These are phyloP conservation scores for Leucosticte australis DNA, from an alignment of 2,113 vertebrate species.

Conservation along the genomic window DNA sequence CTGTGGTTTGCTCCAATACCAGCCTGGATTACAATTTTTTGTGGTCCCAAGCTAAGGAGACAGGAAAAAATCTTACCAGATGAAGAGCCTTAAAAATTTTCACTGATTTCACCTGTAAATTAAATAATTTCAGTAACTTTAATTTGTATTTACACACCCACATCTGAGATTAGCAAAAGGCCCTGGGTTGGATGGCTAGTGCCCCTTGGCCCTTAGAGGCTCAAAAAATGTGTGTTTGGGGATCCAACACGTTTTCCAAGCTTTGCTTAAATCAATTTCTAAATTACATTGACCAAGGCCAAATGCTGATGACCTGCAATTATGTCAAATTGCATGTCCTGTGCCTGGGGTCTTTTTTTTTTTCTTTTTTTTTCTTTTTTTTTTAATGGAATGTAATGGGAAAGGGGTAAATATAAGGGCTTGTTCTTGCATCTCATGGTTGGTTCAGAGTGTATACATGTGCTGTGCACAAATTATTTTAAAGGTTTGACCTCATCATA, in stretches of 20 bases:
- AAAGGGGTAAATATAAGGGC: not conserved
- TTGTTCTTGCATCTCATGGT: not conserved
- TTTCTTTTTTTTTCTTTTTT: too few relatives aligned
- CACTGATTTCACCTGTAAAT: not conserved
- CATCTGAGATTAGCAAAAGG: not conserved
- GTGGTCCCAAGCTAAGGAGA: not conserved
- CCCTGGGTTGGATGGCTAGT: not conserved
- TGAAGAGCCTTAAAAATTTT: not conserved
- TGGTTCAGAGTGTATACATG: not conserved
- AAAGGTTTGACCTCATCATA: not conserved
- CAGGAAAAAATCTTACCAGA: not conserved
- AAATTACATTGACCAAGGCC: not conserved
- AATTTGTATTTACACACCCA: not conserved
- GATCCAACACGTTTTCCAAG: not conserved
- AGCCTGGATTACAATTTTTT: not conserved
- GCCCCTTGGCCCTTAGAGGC: not conserved
- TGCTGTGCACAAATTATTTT: not conserved
- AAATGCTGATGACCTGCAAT: not conserved
- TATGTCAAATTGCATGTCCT: not conserved
- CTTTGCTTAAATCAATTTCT: not conserved
- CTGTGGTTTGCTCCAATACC: accelerated
- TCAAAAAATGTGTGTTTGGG: not conserved
- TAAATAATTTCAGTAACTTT: not conserved
- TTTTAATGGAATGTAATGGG: not conserved
- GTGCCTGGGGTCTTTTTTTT: accelerated